Evolutionary conservation across 2,113 vertebrate genomes (phyloP).

Genomic region (Calyptommatus sinebrachiatus): DNA sequence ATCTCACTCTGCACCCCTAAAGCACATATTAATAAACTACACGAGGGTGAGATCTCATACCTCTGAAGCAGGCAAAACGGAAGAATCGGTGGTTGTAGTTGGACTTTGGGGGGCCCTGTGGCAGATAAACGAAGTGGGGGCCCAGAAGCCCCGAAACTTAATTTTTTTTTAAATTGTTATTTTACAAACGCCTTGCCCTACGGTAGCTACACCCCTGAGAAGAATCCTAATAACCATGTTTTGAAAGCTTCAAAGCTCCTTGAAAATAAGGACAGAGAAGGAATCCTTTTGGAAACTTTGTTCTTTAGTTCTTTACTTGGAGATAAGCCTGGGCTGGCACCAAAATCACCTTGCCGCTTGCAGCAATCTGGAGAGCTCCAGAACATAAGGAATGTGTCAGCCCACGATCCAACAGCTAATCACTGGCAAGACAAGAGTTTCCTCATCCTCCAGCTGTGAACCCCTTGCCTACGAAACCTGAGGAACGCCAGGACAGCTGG

Average conservation of each 20-base stretch:
- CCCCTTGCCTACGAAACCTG: slow-evolving; percentile 5
- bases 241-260: not conserved
- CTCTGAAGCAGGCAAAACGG: no score
- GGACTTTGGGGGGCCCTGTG: no score
- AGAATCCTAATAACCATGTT: no score
- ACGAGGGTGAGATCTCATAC: not conserved
- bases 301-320: not conserved
- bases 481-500: not conserved
- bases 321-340: not conserved
- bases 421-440: not conserved
- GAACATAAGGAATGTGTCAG: not conserved
- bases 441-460: not conserved
- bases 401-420: not conserved
- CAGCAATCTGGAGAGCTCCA: not conserved
- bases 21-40: not conserved
- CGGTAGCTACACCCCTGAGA: no score
- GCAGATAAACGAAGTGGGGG: no score
- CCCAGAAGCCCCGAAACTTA: no score
- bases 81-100: no score
- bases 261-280: not conserved
- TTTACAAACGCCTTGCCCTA: no score
- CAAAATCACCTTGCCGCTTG: not conserved
- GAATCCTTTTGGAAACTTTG: not conserved
- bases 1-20: no score
- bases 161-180: no score